These are phyloP conservation scores for Drosophila orosa DNA, from an alignment of 1,140 invertebrate genomes.

Conservation along the genomic window DNA sequence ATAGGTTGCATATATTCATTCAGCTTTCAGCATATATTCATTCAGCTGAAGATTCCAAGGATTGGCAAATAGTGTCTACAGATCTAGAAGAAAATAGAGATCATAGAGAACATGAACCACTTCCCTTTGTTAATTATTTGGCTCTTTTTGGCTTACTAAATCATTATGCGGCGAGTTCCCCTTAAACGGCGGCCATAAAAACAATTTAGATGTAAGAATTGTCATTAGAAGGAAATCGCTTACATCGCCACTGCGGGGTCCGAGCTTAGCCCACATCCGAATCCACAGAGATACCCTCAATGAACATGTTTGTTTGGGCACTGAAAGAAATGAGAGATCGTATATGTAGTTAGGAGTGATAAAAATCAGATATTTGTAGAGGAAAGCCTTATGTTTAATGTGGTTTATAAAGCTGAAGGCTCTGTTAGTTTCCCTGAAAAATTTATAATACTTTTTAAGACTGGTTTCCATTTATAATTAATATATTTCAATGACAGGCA, in stretches of 20 bases:
- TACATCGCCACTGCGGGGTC: constrained; percentile 42
- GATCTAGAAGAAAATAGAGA: background rate
- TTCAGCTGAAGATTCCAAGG: background rate
- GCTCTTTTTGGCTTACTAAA: constrained; percentile 30
- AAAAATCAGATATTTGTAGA: background rate
- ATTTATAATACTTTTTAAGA: background rate
- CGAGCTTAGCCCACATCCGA: constrained; percentile 5
- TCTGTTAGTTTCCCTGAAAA: background rate
- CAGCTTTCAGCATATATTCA: background rate
- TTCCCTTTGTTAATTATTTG: constrained; percentile 35
- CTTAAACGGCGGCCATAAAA: constrained; percentile 55
- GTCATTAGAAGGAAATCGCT: constrained; percentile 73
- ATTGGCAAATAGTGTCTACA: background rate
- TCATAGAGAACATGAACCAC: constrained; percentile 44
- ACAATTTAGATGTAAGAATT: constrained; percentile 70
- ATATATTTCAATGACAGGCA: background rate
- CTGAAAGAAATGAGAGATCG: background rate
- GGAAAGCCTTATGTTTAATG: background rate
- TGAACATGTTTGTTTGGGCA: constrained; percentile 1
- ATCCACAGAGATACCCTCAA: constrained; percentile 1
- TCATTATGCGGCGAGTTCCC: constrained; percentile 49
- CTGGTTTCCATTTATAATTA: background rate
- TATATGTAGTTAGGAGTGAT: background rate
- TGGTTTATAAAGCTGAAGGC: background rate
- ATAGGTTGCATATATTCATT: constrained; percentile 10